Conservation (phyloP, 2,113 vertebrate genomes). For the Puffinus mauretanicus region DNA sequence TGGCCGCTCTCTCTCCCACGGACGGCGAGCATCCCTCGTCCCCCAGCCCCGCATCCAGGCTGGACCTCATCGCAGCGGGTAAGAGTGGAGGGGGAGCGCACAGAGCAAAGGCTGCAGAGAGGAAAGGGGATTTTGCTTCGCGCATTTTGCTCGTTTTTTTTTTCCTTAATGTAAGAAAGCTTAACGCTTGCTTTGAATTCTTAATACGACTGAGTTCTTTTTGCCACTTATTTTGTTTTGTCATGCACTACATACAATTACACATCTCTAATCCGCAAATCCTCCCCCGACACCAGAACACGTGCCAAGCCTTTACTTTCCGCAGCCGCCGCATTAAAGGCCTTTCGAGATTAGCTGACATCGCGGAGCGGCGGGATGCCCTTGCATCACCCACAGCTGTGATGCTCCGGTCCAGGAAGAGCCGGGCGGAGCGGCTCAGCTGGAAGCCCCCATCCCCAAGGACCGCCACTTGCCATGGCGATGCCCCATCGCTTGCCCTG, state of each 20-base stretch:
- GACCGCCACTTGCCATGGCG: fast-evolving
- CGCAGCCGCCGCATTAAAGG: not conserved
- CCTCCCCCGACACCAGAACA: constrained; percentile 48
- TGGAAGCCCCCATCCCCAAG: not conserved
- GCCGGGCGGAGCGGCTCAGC: too few species aligned
- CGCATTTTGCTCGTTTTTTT: not conserved
- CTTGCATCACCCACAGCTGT: not conserved
- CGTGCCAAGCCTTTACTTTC: constrained; percentile 42
- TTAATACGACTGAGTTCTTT: constrained; percentile 53
- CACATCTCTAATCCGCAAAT: constrained; percentile 68
- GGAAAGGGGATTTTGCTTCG: not conserved
- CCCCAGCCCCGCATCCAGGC: not conserved
- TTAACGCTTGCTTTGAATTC: constrained; percentile 44
- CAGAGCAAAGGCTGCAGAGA: not conserved
- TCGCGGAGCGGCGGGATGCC: not conserved
- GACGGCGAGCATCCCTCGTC: not conserved
- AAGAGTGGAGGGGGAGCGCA: not conserved
- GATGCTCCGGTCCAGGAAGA: not conserved
- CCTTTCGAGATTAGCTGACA: not conserved
- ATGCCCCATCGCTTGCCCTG: too few species aligned
- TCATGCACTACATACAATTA: constrained; percentile 65
- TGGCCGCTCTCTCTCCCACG: not conserved
- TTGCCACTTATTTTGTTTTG: constrained; percentile 69
- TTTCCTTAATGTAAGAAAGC: not conserved
- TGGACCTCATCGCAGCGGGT: not conserved